These are phyloP conservation scores for Laterallus jamaicensis DNA, from an alignment of 2,113 vertebrate genomes.

Conservation along the genomic window DNA sequence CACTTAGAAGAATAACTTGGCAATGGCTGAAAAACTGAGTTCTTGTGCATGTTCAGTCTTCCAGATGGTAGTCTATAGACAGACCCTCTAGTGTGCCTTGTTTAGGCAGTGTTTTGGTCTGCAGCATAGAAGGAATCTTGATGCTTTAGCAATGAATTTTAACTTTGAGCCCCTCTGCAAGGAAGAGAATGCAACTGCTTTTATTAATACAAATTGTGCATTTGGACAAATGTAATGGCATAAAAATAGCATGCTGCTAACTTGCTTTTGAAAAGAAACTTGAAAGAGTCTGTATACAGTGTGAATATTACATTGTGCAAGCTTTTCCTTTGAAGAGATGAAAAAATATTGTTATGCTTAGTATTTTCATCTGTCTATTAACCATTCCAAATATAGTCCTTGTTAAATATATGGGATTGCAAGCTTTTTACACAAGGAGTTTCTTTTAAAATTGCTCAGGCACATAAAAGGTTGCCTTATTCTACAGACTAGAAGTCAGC, in stretches of 20 bases:
- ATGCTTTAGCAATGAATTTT: not conserved
- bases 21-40: not conserved
- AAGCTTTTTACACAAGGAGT: not conserved
- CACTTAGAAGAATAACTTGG: slow-evolving; percentile 1
- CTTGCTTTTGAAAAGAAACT: slow-evolving; percentile 52
- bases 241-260: slow-evolving; percentile 56
- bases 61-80: not conserved
- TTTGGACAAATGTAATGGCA: slow-evolving; percentile 49
- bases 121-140: slow-evolving; percentile 23
- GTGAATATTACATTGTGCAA: not conserved
- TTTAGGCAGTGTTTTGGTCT: slow-evolving; percentile 49
- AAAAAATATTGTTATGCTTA: slow-evolving; percentile 47
- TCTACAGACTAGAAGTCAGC: not conserved
- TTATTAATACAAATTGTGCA: slow-evolving; percentile 43
- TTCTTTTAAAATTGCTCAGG: slow-evolving; percentile 19
- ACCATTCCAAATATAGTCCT: slow-evolving; percentile 31
- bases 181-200: slow-evolving; percentile 14
- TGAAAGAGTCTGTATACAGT: slow-evolving; percentile 30
- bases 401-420: slow-evolving; percentile 13
- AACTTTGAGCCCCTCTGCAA: slow-evolving; percentile 21
- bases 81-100: slow-evolving; percentile 2
- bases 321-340: slow-evolving; percentile 37
- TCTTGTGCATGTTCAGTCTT: slow-evolving; percentile 18
- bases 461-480: slow-evolving; percentile 23
- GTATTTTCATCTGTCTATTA: slow-evolving; percentile 52